phyloP scores from a whole-genome alignment of 2,113 vertebrate species.

The Xerus inauris region DNA sequence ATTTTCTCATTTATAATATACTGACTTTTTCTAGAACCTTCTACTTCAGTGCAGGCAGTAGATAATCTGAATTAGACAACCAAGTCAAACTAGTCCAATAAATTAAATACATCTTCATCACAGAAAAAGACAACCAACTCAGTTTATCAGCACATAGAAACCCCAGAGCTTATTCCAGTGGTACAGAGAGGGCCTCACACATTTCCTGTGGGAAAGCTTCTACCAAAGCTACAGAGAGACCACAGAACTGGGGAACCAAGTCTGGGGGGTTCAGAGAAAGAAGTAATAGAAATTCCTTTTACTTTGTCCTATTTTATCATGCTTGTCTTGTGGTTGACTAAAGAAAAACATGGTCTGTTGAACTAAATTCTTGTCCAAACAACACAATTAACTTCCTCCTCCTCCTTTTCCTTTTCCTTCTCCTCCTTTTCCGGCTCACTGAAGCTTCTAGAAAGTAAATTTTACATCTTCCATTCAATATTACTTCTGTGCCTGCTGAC shows the following conservation, averaged over 20 bases:
- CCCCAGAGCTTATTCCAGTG: neutral
- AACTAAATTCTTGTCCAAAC: conserved; percentile 77
- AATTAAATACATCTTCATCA: neutral
- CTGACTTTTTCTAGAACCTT: conserved; percentile 13
- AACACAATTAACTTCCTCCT: conserved; percentile 81
- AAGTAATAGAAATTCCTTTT: conserved; percentile 48
- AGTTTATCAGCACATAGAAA: neutral
- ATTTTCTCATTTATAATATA: neutral
- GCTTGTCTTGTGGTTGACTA: conserved; percentile 10
- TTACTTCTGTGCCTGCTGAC: conserved; percentile 15
- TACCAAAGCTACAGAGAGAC: neutral
- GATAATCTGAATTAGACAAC: neutral
- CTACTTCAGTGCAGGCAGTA: neutral
- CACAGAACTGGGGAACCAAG: neutral
- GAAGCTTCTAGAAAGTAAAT: conserved; percentile 70
- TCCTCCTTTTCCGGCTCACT: conserved; percentile 79
- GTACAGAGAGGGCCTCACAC: neutral
- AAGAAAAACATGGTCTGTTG: conserved; percentile 66
- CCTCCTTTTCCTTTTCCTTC: conserved; percentile 81
- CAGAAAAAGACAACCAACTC: neutral
- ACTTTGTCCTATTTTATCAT: conserved; percentile 66
- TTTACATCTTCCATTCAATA: conserved; percentile 62
- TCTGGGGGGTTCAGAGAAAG: conserved; percentile 3
- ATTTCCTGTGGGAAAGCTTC: neutral
- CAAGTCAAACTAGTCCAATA: neutral